Base-by-base conservation (phyloP, 2,797 vertebrate genomes). In the Coluber constrictor region DNA sequence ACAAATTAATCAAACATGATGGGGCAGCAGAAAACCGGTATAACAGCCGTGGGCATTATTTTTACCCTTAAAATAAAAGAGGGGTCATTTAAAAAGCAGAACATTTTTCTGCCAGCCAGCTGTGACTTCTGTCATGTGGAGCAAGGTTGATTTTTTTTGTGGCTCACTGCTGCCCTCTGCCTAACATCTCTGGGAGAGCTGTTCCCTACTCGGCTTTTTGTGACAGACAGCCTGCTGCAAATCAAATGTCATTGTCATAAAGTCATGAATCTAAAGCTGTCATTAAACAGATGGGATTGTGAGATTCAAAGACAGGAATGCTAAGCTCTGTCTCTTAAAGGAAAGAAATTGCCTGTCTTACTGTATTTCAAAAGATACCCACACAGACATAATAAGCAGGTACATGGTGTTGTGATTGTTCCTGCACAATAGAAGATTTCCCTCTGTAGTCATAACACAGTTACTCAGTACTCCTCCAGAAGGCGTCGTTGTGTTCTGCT, bases 161-260 rank as follows among this genome's bases (percentile, higher is more conserved):
- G 12, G 96, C 94, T 8, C 89, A 0, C 89, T 97, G 96, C 97
- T 97, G 98, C 98, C 97, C 97, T 96, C 98, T 98, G 96, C 94
- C 95, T 92, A 91, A 32, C 60, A 10, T 86, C 59, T 92, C 60
- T 5, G 94, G 95, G 55, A 93, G 91, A 91, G 47, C 92, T 57
- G 56, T 61, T 43, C 37, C 90, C 56, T 0, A 6, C 2, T 3
- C 0, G 0, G 0, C 0, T 55, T n/a, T 51, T 70, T 13, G 16
- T 0, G 0, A 29, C 16, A 55, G n/a, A 61, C 5, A 4, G 25
- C 74, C 12, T 47, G n/a, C 57, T 87, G 18, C 51, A 90, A 94
- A 94, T 90, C n/a, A 91, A 87, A 90, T 92, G 83, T 9, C 70
- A 16, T 83, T 92, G 88, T 91, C 23, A 8, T 92, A 43, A 63